Conservation (phyloP, 2,888 invertebrate species). For the Eilema caniola region DNA sequence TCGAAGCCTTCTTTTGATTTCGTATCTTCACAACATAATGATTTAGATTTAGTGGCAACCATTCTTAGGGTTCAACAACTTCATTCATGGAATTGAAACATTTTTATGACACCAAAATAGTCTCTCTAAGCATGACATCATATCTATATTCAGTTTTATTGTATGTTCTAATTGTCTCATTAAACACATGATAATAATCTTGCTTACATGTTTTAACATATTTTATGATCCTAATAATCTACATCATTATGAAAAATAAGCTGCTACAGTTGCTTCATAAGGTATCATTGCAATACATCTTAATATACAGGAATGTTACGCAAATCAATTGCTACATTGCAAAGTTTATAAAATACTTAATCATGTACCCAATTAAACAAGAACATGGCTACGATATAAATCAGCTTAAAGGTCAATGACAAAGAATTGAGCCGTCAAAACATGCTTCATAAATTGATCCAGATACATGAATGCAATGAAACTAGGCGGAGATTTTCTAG, state of each 20-base stretch:
- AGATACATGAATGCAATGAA: constrained; percentile 61
- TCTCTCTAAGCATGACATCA: constrained; percentile 42
- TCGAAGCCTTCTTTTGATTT: constrained; percentile 16
- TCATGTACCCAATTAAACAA: constrained; percentile 49
- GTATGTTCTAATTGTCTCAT: constrained; percentile 61
- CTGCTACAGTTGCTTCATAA: constrained; percentile 14
- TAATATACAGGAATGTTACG: constrained; percentile 35
- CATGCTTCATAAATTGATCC: constrained; percentile 64
- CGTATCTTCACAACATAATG: constrained; percentile 12
- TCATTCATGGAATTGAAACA: constrained; percentile 15
- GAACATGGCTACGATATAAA: constrained; percentile 55
- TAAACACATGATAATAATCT: constrained; percentile 58
- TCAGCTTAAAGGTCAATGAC: constrained; percentile 61
- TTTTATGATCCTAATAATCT: constrained; percentile 36
- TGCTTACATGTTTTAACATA: constrained; percentile 57
- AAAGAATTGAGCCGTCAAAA: constrained; percentile 64
- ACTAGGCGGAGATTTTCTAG: constrained; percentile 75
- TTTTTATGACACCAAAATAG: constrained; percentile 21
- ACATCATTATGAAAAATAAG: constrained; percentile 5
- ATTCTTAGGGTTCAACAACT: constrained; percentile 13
- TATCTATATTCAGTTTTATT: constrained; percentile 49
- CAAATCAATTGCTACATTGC: constrained; percentile 46
- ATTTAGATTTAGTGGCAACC: constrained; percentile 16
- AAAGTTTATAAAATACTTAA: constrained; percentile 46
- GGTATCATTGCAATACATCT: constrained; percentile 33